Conservation (phyloP, 1,140 invertebrate species). For the Cotesia typhae region DNA sequence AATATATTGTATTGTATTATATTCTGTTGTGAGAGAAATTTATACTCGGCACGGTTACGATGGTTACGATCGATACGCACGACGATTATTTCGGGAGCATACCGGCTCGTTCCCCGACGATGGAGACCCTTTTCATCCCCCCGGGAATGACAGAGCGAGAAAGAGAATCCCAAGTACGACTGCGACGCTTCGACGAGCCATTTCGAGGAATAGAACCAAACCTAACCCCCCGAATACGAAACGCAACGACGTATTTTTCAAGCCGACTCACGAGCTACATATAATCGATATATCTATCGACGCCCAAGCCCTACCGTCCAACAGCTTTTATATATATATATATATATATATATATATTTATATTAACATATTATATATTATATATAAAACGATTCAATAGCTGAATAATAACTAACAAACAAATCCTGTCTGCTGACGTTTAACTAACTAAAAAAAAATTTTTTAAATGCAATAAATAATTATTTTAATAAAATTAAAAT, state of each 20-base stretch:
- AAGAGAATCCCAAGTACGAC: conserved; percentile 30
- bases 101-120: conserved; percentile 33
- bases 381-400: conserved; percentile 3
- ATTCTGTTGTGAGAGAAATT: conserved; percentile 26
- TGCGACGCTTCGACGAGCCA: conserved; percentile 39
- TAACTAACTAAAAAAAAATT: no score
- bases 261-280: conserved; percentile 7
- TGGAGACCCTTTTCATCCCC: conserved; percentile 35
- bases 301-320: conserved; percentile 10
- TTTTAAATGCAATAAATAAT: no score
- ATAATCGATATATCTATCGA: conserved; percentile 41
- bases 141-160: conserved; percentile 24
- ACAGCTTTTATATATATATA: conserved; percentile 10
- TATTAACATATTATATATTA: neutral
- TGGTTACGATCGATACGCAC: conserved; percentile 43
- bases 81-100: conserved; percentile 45
- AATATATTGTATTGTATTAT: no score
- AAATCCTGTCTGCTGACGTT: neutral
- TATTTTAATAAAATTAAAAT: no score
- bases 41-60: conserved; percentile 30
- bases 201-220: conserved; percentile 23
- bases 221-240: neutral
- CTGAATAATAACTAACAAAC: neutral
- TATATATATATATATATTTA: conserved; percentile 4
- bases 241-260: conserved; percentile 18